Evolutionary conservation across 1,140 invertebrate species (phyloP), one percentile per base, ranked within the genome.

Genomic region (Chionoecetes opilio): DNA sequence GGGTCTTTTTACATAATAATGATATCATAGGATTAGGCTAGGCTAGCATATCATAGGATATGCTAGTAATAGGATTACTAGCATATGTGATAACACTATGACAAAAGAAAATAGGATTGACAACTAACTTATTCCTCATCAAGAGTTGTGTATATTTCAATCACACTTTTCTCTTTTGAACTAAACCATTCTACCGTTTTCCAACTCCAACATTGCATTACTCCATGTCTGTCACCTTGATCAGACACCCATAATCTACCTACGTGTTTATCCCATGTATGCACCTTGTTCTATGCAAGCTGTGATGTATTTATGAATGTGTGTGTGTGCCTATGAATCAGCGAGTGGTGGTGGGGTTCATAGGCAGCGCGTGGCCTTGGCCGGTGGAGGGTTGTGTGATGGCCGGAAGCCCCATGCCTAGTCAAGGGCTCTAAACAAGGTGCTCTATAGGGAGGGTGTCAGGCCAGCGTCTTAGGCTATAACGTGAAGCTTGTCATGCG

Each of bases 211-310:
- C 63, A 75, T n/a, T 75, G 21, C 63, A 75, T n/a, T 75, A n/a
- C 63, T 75, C 63, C 21, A 21, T 75, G 21, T 53, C 46, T 53
- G 21, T 75, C 63, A 75, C 2, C 41, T 75, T 75, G 63, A n/a
- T 75, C 21, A n/a, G 63, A 75, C n/a, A n/a, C 8, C 6, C 63
- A 2, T 75, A 21, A 75, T n/a, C 63, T 75, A 75, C 63, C 63
- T 75, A 75, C 26, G 11, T 75, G 26, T 75, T 21, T n/a, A 26
- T 75, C 21, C 21, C 63, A 75, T 75, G n/a, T 26, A 75, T n/a
- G n/a, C 63, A 75, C 26, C 63, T 75, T 75, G 63, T 75, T 75
- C 63, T 75, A 75, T 75, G 63, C 63, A 75, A 75, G 26, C 63
- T 75, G 63, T 75, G 63, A 75, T 75, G 63, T 75, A 75, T 75